Base-by-base conservation (phyloP, 1,140 invertebrate genomes). In the Trissolcus basalis region DNA sequence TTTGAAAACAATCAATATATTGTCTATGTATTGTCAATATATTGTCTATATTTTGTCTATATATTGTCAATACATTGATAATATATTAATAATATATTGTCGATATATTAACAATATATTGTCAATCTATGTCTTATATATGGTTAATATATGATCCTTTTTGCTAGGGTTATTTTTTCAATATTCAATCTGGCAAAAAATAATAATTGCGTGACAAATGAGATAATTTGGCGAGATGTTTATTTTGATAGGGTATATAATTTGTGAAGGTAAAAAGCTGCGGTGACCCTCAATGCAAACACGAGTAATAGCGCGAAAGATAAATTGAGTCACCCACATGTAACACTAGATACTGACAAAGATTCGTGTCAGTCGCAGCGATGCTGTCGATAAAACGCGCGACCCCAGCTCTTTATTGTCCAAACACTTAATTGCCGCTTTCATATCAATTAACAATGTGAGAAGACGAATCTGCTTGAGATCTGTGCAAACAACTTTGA, bases 381-480 rank as follows among this genome's bases (percentile, higher is more conserved):
- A 81, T 82, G 82, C 81, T 81, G 83, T 83, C 87, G 86, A 86
- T 80, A 87, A 64, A 67, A 74, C 45, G 68, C 43, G 61, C 19
- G 6, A 48, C 73, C 78, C 75, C 56, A 33, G 55, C 55, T 61
- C 78, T 10, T 47, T 54, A 83, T 82, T 85, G 87, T 85, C 77
- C 83, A 87, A 88, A 88, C 86, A 87, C 86, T 87, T 84, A 85
- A 88, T 87, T 87, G 84, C 55, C 56, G 63, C 75, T 55, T 70
- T 69, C 84, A 85, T 86, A 88, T 88, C 87, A 88, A 88, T 88
- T 88, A 87, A 82, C 80, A 72, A 43, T 48, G 65, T 78, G 56
- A 74, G 61, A 71, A 72, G 59, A 71, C 8, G 41, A 72, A 70
- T 78, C 59, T 64, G 69, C 0, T 33, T 15, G n/a, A 56, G 68